Evolutionary conservation across 2,888 invertebrate genomes (phyloP).

Genomic region (Gibbula magus): DNA sequence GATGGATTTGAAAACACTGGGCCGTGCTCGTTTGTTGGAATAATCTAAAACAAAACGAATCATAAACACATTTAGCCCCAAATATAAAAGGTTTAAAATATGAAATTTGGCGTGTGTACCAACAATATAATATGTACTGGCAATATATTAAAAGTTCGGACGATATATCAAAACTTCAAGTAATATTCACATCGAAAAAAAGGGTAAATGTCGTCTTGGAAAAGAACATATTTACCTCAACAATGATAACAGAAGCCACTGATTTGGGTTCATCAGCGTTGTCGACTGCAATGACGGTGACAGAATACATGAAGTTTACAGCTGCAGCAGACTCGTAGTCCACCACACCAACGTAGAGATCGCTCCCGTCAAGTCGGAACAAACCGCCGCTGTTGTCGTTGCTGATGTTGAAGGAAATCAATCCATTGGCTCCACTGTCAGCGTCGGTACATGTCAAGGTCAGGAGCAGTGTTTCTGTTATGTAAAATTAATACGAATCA

Average conservation of each 20-base stretch:
- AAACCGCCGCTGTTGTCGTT: neutral
- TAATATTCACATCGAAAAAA: no score
- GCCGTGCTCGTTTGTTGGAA: neutral
- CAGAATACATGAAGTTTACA: neutral
- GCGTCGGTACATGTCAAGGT: neutral
- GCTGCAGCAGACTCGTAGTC: neutral
- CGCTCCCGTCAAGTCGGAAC: constrained; percentile 5
- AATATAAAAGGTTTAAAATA: no score
- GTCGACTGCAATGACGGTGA: neutral
- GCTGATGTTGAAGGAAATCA: constrained; percentile 1
- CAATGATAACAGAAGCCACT: neutral
- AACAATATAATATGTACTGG: no score
- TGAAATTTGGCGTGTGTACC: no score
- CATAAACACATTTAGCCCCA: no score
- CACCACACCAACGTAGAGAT: neutral
- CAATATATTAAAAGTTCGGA: no score
- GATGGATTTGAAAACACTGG: neutral
- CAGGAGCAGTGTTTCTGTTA: neutral
- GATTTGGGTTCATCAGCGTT: neutral
- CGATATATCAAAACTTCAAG: no score
- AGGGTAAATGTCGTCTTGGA: no score
- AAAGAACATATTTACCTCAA: neutral
- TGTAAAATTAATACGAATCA: neutral
- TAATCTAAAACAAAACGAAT: neutral
- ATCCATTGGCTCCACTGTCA: neutral